Conservation (phyloP, 1,140 invertebrate genomes). For the Lordiphosa collinella region DNA sequence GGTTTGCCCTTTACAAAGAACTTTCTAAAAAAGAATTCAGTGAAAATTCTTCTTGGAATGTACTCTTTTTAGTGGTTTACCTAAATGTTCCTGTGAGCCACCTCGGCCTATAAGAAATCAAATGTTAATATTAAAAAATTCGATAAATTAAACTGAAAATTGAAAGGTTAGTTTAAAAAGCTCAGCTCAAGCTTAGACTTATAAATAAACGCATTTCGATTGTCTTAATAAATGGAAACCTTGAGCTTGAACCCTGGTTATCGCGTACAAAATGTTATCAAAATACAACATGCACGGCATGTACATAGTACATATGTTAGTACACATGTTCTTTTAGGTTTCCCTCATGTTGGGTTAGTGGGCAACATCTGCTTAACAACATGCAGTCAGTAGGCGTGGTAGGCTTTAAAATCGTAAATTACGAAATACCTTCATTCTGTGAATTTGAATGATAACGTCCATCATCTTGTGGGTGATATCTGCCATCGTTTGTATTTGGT, state of each 20-base stretch:
- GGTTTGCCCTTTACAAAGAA: too few relatives aligned
- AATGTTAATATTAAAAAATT: conserved; percentile 55
- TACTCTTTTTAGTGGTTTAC: conserved; percentile 42
- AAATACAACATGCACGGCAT: conserved; percentile 4
- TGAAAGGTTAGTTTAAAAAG: conserved; percentile 33
- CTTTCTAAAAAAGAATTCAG: neutral
- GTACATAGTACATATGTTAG: conserved; percentile 27
- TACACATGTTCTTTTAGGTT: conserved; percentile 14
- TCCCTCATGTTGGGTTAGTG: conserved; percentile 37
- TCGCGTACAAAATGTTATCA: conserved; percentile 19
- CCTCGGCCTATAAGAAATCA: conserved; percentile 60
- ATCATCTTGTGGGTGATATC: conserved; percentile 62
- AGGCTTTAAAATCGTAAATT: conserved; percentile 26
- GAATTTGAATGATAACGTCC: conserved; percentile 66
- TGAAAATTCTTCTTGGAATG: neutral
- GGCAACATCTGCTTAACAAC: conserved; percentile 30
- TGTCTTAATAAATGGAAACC: conserved; percentile 31
- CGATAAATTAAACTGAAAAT: conserved; percentile 2
- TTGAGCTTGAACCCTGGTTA: conserved; percentile 43
- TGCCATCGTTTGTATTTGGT: conserved; percentile 54
- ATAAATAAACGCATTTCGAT: conserved; percentile 3
- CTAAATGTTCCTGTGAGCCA: conserved; percentile 46
- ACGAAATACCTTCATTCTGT: conserved; percentile 71
- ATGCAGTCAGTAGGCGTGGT: conserved; percentile 53
- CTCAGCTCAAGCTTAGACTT: conserved; percentile 4